Base-by-base conservation (phyloP, 2,888 invertebrate genomes). In the Hypomecis punctinalis region DNA sequence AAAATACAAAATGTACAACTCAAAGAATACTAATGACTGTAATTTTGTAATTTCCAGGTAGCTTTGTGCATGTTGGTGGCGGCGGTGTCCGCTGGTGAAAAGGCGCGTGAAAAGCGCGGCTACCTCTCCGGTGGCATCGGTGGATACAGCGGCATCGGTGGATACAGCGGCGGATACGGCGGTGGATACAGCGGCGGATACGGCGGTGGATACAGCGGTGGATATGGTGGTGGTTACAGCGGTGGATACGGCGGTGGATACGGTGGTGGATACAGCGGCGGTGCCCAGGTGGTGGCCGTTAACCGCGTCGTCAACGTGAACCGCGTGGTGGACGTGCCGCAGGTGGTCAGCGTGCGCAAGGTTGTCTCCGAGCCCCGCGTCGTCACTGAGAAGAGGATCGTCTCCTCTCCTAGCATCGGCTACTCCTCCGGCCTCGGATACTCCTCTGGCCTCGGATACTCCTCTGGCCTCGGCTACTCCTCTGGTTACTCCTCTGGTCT, bases 301-400 rank as follows among this genome's bases (percentile, higher is more conserved):
- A 73, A 70, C 66, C 68, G 68, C 55, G 49, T 74, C 46, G 68
- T 74, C 33, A 68, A 71, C 61, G 71, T 74, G 47, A 73, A 71
- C 60, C 69, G 65, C 61, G 73, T 71, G 52, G 71, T 74, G 47
- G 64, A 70, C 13, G 71, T 73, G 37, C 74, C 74, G 37, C 72
- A 72, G 67, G 71, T 74, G 64, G 68, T 74, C 6, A 68, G 61
- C 55, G 74, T 75, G 62, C 74, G 73, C 58, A 76, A 73, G 72
- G 47, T 74, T 63, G 70, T 76, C 64, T 66, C 76, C 46, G 75
- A 73, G 55, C 76, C 76, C 23, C 71, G 73, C 62, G 61, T 76
- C 43, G 49, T 76, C 64, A 70, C 76, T 6, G 69, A 73, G 60
- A 75, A 67, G 62, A 73, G 63, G 62, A 65, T 70, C 56, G 57